A percentile compares a stretch with the other conserved stretches of the same genome.
phyloP scores from a whole-genome alignment of 1,140 invertebrate genomes.

The Drosophila elegans region DNA sequence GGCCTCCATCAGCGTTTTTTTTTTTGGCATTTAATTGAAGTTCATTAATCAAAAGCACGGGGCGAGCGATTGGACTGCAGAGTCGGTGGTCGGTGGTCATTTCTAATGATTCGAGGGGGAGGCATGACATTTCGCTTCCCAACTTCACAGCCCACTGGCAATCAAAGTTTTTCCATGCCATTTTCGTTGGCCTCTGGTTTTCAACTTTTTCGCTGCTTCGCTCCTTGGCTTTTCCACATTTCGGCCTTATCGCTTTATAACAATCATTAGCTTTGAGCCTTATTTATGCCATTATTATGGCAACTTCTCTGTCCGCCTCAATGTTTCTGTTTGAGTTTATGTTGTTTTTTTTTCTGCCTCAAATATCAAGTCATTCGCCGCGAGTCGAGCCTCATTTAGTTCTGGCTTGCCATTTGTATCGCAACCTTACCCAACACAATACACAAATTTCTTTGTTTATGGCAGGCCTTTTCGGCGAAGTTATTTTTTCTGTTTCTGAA shows the following conservation, averaged over 20 bases:
- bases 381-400: slow-evolving; percentile 63
- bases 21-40: slow-evolving; percentile 70
- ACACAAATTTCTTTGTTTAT: slow-evolving; percentile 43
- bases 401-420: slow-evolving; percentile 44
- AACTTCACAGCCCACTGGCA: slow-evolving; percentile 31
- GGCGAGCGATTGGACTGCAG: slow-evolving; percentile 43
- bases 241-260: slow-evolving; percentile 66
- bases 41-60: slow-evolving; percentile 69
- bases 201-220: slow-evolving; percentile 8
- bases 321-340: slow-evolving; percentile 6
- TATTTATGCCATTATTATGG: slow-evolving; percentile 77
- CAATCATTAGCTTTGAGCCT: slow-evolving; percentile 64
- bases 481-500: slow-evolving; percentile 41
- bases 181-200: slow-evolving; percentile 27
- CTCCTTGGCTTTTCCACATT: slow-evolving; percentile 45
- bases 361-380: slow-evolving; percentile 69
- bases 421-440: slow-evolving; percentile 21
- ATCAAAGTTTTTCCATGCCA: slow-evolving; percentile 69
- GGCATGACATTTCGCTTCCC: slow-evolving; percentile 65
- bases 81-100: slow-evolving; percentile 50
- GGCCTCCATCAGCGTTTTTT: slow-evolving; percentile 49
- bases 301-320: slow-evolving; percentile 50
- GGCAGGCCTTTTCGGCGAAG: slow-evolving; percentile 31
- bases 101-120: slow-evolving; percentile 52
- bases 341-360: slow-evolving; percentile 23